These are phyloP conservation scores for Pseudomyrmex sp. DNA, from an alignment of 1,140 invertebrate species.

Conservation along the genomic window DNA sequence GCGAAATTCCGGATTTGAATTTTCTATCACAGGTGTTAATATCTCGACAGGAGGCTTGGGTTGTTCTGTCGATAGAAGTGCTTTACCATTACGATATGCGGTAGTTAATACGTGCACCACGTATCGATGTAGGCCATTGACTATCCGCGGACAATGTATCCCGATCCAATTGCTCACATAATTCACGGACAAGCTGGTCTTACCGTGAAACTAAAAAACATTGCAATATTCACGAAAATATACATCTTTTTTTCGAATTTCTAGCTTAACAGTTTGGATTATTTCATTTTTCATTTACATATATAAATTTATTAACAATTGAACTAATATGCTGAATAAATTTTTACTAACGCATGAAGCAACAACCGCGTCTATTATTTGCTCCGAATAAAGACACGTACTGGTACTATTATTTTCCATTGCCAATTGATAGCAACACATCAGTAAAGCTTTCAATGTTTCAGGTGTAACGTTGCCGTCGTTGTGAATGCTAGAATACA, in stretches of 20 bases:
- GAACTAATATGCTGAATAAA: conserved; percentile 6
- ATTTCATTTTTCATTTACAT: neutral
- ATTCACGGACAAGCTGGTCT: conserved; percentile 89
- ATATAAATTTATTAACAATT: neutral
- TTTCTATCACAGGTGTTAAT: conserved; percentile 91
- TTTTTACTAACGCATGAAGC: conserved; percentile 87
- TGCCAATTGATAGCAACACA: conserved; percentile 90
- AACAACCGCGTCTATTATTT: conserved; percentile 89
- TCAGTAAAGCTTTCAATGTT: conserved; percentile 87
- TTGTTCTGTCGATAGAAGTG: conserved; percentile 80
- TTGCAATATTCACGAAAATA: conserved; percentile 42
- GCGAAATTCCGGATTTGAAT: conserved; percentile 83
- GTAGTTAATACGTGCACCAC: conserved; percentile 92
- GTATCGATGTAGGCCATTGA: conserved; percentile 92
- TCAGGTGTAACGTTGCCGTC: conserved; percentile 86
- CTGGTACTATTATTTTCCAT: conserved; percentile 89
- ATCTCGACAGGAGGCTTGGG: conserved; percentile 86
- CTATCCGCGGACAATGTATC: conserved; percentile 90
- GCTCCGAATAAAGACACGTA: conserved; percentile 87
- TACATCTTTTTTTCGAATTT: no score
- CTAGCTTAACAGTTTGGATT: no score
- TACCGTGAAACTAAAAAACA: conserved; percentile 89
- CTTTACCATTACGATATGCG: conserved; percentile 89
- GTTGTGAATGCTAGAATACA: conserved; percentile 84
- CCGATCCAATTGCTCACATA: conserved; percentile 93